phyloP scores from a whole-genome alignment of 92 coral and sea anemone species.

The Isaurus tuberculatus region DNA sequence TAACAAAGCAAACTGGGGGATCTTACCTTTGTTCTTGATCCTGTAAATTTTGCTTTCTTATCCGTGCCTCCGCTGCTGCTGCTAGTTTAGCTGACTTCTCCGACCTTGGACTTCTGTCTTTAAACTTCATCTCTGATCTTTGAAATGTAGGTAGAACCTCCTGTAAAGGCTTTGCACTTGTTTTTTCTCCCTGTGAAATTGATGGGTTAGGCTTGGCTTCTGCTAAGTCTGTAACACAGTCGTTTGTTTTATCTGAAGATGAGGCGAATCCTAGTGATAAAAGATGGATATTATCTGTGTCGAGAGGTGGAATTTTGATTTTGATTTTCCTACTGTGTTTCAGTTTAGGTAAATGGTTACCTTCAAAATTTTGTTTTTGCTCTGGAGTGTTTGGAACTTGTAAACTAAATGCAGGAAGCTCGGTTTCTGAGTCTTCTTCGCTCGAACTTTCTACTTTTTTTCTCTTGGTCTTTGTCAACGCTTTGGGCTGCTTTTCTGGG shows the following conservation, averaged over 20 bases:
- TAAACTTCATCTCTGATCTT: not conserved
- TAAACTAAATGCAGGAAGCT: constrained; percentile 12
- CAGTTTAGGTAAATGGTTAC: not conserved
- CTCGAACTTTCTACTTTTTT: constrained; percentile 9
- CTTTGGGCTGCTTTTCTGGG: not conserved
- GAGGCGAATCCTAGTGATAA: not conserved
- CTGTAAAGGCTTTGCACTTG: not conserved
- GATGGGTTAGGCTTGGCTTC: not conserved
- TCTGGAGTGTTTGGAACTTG: constrained; percentile 5
- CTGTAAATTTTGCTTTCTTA: not conserved
- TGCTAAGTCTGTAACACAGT: not conserved
- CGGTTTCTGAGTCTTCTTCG: constrained; percentile 26
- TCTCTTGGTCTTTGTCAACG: constrained; percentile 1
- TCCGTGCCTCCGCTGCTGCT: constrained; percentile 28
- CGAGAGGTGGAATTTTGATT: constrained; percentile 12
- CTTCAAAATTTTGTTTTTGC: constrained; percentile 4
- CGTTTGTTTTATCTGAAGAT: not conserved
- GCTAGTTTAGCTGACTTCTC: constrained; percentile 13
- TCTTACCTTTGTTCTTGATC: not conserved
- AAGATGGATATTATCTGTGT: constrained; percentile 14
- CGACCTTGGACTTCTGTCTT: constrained; percentile 27
- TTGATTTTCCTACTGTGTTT: not conserved
- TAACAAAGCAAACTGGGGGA: not conserved
- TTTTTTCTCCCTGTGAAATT: not conserved
- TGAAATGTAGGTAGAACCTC: not conserved